Conservation (phyloP, 1,140 invertebrate species). For the Matsumurasca onukii region DNA sequence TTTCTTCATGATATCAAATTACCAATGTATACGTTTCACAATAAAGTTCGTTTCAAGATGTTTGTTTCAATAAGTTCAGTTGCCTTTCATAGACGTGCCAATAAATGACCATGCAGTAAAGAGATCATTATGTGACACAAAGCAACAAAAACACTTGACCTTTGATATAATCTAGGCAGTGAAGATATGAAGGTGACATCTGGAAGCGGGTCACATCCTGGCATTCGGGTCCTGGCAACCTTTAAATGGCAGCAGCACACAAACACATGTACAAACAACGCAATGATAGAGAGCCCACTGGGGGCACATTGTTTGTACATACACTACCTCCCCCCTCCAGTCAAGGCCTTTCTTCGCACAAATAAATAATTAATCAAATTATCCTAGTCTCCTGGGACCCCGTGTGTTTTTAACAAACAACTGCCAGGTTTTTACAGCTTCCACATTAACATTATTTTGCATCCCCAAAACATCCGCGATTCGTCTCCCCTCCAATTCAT, state of each 20-base stretch:
- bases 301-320: conserved; percentile 20
- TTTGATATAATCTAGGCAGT: too few species aligned
- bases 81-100: too few species aligned
- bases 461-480: conserved; percentile 16
- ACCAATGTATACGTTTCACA: too few species aligned
- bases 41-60: too few species aligned
- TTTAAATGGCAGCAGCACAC: conserved; percentile 21
- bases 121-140: too few species aligned
- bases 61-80: too few species aligned
- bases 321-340: neutral
- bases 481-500: conserved; percentile 6
- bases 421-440: neutral
- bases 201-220: neutral
- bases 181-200: too few species aligned
- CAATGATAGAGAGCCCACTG: conserved; percentile 21
- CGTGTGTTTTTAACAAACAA: conserved; percentile 21
- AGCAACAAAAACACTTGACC: too few species aligned
- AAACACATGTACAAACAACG: conserved; percentile 1
- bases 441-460: conserved; percentile 23
- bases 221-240: neutral
- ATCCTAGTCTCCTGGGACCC: conserved; percentile 8
- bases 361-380: conserved; percentile 27
- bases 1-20: too few species aligned
- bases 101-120: too few species aligned
- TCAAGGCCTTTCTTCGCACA: conserved; percentile 12